These are phyloP conservation scores for Osmerus mordax DNA, from an alignment of 2,113 vertebrate genomes.

Conservation along the genomic window DNA sequence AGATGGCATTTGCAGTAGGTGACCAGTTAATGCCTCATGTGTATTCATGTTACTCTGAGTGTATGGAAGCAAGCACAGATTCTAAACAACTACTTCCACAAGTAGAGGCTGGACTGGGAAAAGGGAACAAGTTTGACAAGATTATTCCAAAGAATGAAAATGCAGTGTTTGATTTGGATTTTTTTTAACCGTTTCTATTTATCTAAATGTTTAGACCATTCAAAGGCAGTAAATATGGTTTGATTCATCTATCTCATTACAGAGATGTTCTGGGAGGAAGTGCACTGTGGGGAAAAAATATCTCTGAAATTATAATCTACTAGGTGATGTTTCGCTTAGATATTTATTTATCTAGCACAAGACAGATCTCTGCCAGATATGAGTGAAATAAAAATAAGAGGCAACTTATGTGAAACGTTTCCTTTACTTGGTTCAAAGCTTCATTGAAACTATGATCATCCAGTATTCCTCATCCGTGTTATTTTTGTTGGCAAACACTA, in stretches of 20 bases:
- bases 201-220: no score
- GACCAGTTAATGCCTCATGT: constrained; percentile 2
- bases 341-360: no score
- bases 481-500: constrained; percentile 12
- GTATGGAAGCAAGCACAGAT: neutral
- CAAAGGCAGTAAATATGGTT: no score
- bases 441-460: constrained; percentile 6
- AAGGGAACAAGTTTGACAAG: neutral
- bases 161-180: no score
- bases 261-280: no score
- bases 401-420: constrained; percentile 3
- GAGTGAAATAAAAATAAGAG: constrained; percentile 20
- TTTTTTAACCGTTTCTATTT: no score
- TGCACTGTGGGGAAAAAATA: no score
- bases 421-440: neutral
- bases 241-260: no score
- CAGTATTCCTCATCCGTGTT: neutral
- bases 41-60: neutral
- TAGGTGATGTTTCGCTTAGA: no score
- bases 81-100: neutral
- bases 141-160: neutral
- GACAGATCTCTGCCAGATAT: constrained; percentile 10
- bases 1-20: constrained; percentile 16
- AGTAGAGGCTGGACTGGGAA: no score
- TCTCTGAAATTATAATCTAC: no score